These are phyloP conservation scores for Marmota monax DNA, from an alignment of 2,113 vertebrate genomes.

Conservation along the genomic window DNA sequence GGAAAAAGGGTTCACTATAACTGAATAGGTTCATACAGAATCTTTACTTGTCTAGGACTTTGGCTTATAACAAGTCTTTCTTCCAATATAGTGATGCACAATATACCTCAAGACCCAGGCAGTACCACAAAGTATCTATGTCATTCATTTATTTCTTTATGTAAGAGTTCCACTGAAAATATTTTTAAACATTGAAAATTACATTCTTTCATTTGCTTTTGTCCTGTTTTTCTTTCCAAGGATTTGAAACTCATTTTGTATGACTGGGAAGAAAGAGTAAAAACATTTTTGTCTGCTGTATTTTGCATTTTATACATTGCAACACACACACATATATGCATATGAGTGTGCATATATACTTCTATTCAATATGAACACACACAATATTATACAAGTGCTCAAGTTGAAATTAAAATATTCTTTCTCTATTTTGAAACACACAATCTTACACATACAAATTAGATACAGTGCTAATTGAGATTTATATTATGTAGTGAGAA, in stretches of 20 bases:
- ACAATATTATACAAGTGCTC: neutral
- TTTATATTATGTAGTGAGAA: neutral
- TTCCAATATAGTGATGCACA: conserved; percentile 70
- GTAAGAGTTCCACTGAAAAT: neutral
- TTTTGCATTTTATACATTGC: neutral
- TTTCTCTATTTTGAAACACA: conserved; percentile 26
- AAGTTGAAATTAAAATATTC: neutral
- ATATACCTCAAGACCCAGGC: neutral
- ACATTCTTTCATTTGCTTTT: neutral
- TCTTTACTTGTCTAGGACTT: conserved; percentile 66
- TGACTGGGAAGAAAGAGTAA: neutral
- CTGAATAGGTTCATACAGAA: conserved; percentile 63
- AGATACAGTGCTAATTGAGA: neutral
- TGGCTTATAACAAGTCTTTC: conserved; percentile 58
- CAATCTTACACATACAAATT: neutral
- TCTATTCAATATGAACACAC: neutral
- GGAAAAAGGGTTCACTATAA: conserved; percentile 80
- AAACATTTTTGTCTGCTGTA: neutral
- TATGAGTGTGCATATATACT: neutral
- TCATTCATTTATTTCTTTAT: conserved; percentile 35
- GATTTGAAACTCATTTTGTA: neutral
- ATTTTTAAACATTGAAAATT: conserved; percentile 32
- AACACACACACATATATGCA: neutral
- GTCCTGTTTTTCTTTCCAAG: conserved; percentile 25
- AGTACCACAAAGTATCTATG: neutral